These are phyloP conservation scores for Heliconius aoede DNA, from an alignment of 2,888 invertebrate species.

Conservation along the genomic window DNA sequence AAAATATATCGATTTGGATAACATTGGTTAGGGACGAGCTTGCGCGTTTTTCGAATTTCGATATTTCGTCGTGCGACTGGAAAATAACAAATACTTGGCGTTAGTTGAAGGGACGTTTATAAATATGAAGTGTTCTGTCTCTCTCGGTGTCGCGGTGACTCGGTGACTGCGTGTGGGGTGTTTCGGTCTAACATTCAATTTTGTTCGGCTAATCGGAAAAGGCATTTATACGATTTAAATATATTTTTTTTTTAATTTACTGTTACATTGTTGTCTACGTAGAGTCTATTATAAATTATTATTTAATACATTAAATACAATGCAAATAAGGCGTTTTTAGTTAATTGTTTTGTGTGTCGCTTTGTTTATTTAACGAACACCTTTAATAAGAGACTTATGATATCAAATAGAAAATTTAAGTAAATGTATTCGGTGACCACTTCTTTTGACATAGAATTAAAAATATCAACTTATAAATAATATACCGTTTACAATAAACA, in stretches of 20 bases:
- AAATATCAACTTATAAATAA: constrained; percentile 3
- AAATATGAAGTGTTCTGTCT: constrained; percentile 8
- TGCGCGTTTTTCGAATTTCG: neutral
- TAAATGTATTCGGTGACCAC: constrained; percentile 23
- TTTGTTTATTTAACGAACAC: constrained; percentile 30
- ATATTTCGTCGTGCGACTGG: too few species aligned
- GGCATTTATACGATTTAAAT: constrained; percentile 77
- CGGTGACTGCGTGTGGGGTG: constrained; percentile 47
- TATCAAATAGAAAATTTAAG: constrained; percentile 12
- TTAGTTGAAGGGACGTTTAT: constrained; percentile 22
- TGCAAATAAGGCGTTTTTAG: constrained; percentile 43
- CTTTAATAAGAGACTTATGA: constrained; percentile 25
- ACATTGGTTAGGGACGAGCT: constrained; percentile 5
- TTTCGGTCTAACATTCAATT: constrained; percentile 61
- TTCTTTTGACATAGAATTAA: constrained; percentile 21
- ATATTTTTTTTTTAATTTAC: constrained; percentile 70
- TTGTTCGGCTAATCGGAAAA: constrained; percentile 68
- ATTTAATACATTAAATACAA: constrained; percentile 64
- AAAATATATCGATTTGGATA: constrained; percentile 10
- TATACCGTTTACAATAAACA: constrained; percentile 22
- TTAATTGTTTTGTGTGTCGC: constrained; percentile 38
- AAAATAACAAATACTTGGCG: constrained; percentile 1
- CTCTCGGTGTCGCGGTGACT: constrained; percentile 53
- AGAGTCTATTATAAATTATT: constrained; percentile 81
- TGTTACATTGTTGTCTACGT: constrained; percentile 78